Base-by-base conservation (phyloP, 1,140 invertebrate genomes). In the Philaenus spumarius region DNA sequence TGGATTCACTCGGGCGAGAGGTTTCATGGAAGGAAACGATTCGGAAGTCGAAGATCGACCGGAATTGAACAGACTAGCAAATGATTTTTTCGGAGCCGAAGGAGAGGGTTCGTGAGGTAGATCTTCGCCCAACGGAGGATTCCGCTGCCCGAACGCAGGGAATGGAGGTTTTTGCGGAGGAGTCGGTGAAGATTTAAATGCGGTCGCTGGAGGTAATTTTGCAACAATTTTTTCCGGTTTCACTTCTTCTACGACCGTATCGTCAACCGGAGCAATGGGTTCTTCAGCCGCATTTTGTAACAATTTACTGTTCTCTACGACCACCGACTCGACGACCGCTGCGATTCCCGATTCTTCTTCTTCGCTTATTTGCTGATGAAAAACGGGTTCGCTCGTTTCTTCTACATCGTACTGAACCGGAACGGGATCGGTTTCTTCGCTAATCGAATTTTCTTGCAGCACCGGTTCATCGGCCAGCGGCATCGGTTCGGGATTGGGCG, bases 61-160 rank as follows among this genome's bases (percentile, higher is more conserved):
- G 37, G 50, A 30, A 17, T 15, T 35, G 14, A 53, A 53, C 50
- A 53, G 17, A 39, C 50, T 53, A 7, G 50, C 50, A 22, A 39
- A 53, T 2, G 50, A 53, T 39, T 53, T 53, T 22, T 39, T 53
- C 17, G 30, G 50, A 11, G 50, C 30, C 3, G 30, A 30, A 11
- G 50, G 50, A 20, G 30, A 30, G 4, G 50, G 35, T 19, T 53
- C 50, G 2, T 14, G 7, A 2, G 30, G 50, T 20, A 35, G 30
- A 5, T 53, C 35, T 5, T 37, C 50, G 37, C 17, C n/a, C 17
- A 37, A 17, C n/a, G 50, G 50, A 14, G 30, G 30, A 20, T 53
- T 26, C 30, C 37, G 35, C 7, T 26, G 50, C 17, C 22, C 30
- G 9, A 26, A 50, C 1, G 47, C 26, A 34, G 34, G 34, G 17